These are phyloP conservation scores for Callospermophilus lateralis DNA, from an alignment of 2,113 vertebrate genomes.

Conservation along the genomic window DNA sequence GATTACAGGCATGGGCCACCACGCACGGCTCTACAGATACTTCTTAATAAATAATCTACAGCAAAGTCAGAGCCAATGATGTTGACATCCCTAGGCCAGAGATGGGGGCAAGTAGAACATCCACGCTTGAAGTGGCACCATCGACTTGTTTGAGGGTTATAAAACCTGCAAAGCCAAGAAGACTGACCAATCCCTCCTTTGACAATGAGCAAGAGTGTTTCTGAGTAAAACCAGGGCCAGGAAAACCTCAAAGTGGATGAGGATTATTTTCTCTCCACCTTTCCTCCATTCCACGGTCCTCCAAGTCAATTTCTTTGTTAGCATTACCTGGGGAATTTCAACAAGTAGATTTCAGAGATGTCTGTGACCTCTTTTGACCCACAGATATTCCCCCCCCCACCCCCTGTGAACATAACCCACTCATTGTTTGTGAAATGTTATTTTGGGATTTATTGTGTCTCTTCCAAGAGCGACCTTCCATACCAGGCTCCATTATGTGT, in stretches of 20 bases:
- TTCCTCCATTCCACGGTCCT: background rate
- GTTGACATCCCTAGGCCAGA: background rate
- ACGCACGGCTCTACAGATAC: rapidly evolving
- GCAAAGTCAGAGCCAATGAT: background rate
- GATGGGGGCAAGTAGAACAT: rapidly evolving
- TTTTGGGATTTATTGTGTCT: background rate
- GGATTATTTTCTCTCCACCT: background rate
- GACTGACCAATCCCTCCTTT: background rate
- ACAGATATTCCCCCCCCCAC: background rate
- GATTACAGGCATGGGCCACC: too few species aligned
- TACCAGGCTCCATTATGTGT: background rate
- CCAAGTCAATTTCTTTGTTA: background rate
- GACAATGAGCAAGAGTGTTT: background rate
- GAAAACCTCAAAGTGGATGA: background rate
- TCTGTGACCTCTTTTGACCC: background rate
- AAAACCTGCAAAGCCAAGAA: background rate
- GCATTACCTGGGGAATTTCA: background rate
- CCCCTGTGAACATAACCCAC: background rate
- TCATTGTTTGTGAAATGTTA: background rate
- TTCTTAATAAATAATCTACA: background rate
- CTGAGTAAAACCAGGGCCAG: background rate
- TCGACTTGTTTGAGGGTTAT: background rate
- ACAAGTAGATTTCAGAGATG: background rate
- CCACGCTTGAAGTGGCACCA: background rate
- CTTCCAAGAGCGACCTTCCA: background rate